These are phyloP conservation scores for Meteorus sp. DNA, from an alignment of 1,140 invertebrate genomes.

Conservation along the genomic window DNA sequence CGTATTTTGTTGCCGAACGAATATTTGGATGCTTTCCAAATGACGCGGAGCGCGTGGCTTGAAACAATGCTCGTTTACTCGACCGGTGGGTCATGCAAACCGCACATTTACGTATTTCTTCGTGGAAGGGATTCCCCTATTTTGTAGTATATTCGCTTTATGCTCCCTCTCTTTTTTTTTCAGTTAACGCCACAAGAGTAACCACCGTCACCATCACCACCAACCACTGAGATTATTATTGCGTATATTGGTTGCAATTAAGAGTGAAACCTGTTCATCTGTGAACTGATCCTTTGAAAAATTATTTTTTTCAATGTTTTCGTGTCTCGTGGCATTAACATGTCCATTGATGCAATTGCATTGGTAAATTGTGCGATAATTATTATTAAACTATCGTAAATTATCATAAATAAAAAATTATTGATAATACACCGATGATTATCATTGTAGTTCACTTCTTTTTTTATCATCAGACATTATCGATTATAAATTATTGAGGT, in stretches of 20 bases:
- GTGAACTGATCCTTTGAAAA: not conserved
- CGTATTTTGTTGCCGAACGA: not conserved
- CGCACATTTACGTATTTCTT: constrained; percentile 26
- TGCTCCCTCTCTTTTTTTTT: not conserved
- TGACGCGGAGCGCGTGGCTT: constrained; percentile 19
- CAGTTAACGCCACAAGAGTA: too few species aligned
- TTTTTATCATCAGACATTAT: too few species aligned
- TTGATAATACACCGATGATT: too few species aligned
- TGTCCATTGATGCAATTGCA: too few species aligned
- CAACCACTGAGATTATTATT: not conserved
- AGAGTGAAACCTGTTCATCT: not conserved
- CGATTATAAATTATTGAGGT: too few species aligned
- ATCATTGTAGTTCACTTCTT: too few species aligned
- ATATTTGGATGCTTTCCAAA: constrained; percentile 28
- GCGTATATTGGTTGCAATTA: not conserved
- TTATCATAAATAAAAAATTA: too few species aligned
- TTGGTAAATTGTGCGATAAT: too few species aligned
- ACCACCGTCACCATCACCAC: too few species aligned
- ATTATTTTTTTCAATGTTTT: too few species aligned
- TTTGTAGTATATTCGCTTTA: not conserved
- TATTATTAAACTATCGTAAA: too few species aligned
- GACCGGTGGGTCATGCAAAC: not conserved
- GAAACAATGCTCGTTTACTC: constrained; percentile 21
- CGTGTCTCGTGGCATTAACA: too few species aligned
- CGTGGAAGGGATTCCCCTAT: not conserved